Base-by-base conservation (phyloP, 2,797 vertebrate species). In the Delichon dasypus region DNA sequence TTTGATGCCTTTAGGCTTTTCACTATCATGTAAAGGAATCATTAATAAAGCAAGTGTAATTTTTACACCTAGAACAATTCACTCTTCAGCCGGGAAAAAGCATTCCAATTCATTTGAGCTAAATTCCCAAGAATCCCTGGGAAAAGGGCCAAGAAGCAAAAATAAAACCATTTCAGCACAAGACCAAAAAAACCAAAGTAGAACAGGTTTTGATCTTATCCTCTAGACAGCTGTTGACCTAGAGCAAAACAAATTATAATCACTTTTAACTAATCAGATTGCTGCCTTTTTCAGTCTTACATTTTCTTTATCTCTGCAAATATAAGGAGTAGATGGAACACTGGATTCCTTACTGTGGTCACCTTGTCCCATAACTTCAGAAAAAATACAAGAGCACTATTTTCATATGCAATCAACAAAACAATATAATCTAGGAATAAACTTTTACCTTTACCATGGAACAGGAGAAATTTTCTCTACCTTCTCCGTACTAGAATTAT, bases 21-120 rank as follows among this genome's bases (percentile, higher is more conserved):
- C 7, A 12, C 30, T 89, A 81, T 55, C 85, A 47, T 66, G 67
- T 62, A 91, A 74, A 90, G 67, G 23, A 85, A 83, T 85, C 64
- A 79, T 92, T 94, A 92, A 81, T 79, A 95, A 91, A 94, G 62
- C 40, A 94, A 95, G 85, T 60, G 77, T 54, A 86, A 91, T 90
- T 87, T 88, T 60, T 91, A 82, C 61, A 96, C 88, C 83, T 94
- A 91, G 84, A 93, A 94, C 58, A 89, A 88, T 72, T 61, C 48
- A 54, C 54, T 92, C 40, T 57, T 85, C 55, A 36, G 26, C 0
- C 67, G 84, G 65, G 61, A 60, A 89, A 83, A 91, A 67, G 9
- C 47, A 67, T 75, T 88, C 66, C 30, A 32, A 82, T 62, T 66
- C 16, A 75, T 77, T 89, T 74, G 48, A 81, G 61, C 47, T 84